A percentile compares a stretch with the other conserved stretches of the same genome.
These are phyloP conservation scores for Agraylea sexmaculata DNA, from an alignment of 1,140 invertebrate genomes.

Conservation along the genomic window DNA sequence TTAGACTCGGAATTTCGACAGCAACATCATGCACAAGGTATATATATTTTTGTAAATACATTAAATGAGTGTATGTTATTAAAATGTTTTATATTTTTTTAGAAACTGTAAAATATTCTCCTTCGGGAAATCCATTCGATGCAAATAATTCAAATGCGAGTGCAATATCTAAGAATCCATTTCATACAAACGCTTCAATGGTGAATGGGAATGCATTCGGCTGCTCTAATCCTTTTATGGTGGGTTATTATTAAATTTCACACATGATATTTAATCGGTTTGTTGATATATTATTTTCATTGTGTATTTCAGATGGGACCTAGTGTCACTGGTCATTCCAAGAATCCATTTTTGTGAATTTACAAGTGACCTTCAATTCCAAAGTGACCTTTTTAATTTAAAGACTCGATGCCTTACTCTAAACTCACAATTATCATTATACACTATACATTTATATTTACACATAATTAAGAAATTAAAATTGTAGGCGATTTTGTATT, in stretches of 20 bases:
- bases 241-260: conserved; percentile 7
- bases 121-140: conserved; percentile 17
- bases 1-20: conserved; percentile 36
- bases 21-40: conserved; percentile 25
- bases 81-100: conserved; percentile 9
- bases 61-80: conserved; percentile 1
- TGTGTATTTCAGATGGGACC: conserved; percentile 18
- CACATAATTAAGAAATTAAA: conserved; percentile 7
- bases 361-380: conserved; percentile 7
- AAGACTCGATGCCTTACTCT: conserved; percentile 19
- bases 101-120: conserved; percentile 11
- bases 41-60: conserved; percentile 8
- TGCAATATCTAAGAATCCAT: conserved; percentile 19
- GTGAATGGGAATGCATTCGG: conserved; percentile 18
- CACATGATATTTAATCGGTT: conserved; percentile 1
- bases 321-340: conserved; percentile 14
- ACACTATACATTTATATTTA: conserved; percentile 10
- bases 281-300: neutral
- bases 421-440: conserved; percentile 8
- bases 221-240: conserved; percentile 20
- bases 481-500: conserved; percentile 13
- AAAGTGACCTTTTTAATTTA: conserved; percentile 20
- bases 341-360: conserved; percentile 21
- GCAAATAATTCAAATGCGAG: conserved; percentile 3
- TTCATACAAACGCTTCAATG: conserved; percentile 12